Base-by-base conservation (phyloP, 2,797 vertebrate genomes). In the Emydoidea blandingii region DNA sequence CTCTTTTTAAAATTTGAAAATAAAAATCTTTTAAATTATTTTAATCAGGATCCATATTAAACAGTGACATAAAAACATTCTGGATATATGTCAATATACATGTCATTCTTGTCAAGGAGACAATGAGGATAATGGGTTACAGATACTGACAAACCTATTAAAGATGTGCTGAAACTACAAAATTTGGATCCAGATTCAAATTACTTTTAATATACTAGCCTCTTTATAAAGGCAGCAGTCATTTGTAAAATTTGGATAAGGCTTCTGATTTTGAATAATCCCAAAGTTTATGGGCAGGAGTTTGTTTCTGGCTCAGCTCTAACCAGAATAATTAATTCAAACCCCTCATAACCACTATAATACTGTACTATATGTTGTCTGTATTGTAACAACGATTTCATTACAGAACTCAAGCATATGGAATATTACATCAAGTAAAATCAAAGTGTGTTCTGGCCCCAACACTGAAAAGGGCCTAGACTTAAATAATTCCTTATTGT, bases 1-100 rank as follows among this genome's bases (percentile, higher is more conserved):
- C 8, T 41, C 59, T 41, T 88, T 92, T 86, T 92, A 3, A 27
- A 47, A 57, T 1, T 8, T 62, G 87, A 81, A 90, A 88, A 87
- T 23, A 89, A 84, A 59, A 92, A 12, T 87, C 86, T 85, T 44
- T 86, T 62, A 19, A 68, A 90, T 92, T 94, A 93, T 74, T 93
- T 93, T 95, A 95, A 94, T 74, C 74, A 76, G 16, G 2, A 93
- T 49, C 79, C 89, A 92, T 92, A 93, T 93, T 89, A 88, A 41
- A 90, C 14, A 91, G 89, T 52, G 59, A 94, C 94, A 93, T 81
- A 86, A 91, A 91, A 83, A 65, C 12, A 65, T 5, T 86, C 11
- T 0, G 0, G 88, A 49, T 91, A 93, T 81, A 96, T 94, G 84
- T 86, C 83, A 95, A 44, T 14, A 76, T 88, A 59, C 2, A 21